Conservation (phyloP, 37 sponge, comb jelly and placozoan species). For the Haliclona indistincta region DNA sequence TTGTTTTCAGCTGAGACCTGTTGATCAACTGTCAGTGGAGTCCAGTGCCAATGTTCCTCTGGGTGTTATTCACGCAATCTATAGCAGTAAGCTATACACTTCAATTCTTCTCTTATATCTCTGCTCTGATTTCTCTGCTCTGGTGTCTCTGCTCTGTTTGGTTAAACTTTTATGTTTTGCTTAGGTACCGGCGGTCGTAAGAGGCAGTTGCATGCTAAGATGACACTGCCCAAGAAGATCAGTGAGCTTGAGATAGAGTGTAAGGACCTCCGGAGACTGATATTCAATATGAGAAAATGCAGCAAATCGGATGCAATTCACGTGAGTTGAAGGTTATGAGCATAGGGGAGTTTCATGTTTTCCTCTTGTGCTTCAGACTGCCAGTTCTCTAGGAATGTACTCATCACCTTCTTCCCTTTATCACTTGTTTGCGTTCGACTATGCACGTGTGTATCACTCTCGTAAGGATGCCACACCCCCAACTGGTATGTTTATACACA, state of each 20-base stretch:
- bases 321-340: constrained; percentile 25
- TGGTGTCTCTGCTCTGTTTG: not conserved
- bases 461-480: no score
- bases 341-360: not conserved
- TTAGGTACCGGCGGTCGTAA: constrained; percentile 11
- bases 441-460: no score
- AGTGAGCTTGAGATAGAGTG: constrained; percentile 49
- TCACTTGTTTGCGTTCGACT: constrained; percentile 67
- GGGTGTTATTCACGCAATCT: constrained; percentile 13
- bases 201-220: constrained; percentile 36
- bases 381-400: constrained; percentile 63
- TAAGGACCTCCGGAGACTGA: constrained; percentile 62
- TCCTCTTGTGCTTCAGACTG: constrained; percentile 25
- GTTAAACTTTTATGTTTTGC: not conserved
- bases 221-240: constrained; percentile 37
- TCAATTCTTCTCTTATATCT: no score
- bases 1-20: constrained; percentile 3
- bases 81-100: constrained; percentile 14
- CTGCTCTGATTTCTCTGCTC: not conserved
- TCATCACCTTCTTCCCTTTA: constrained; percentile 43
- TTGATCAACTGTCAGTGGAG: no score
- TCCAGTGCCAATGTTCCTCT: constrained; percentile 32
- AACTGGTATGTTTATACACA: not conserved
- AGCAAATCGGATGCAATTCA: constrained; percentile 46
- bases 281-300: constrained; percentile 48